Base-by-base conservation (phyloP, 2,797 vertebrate genomes). In the Benthosema pterotum region DNA sequence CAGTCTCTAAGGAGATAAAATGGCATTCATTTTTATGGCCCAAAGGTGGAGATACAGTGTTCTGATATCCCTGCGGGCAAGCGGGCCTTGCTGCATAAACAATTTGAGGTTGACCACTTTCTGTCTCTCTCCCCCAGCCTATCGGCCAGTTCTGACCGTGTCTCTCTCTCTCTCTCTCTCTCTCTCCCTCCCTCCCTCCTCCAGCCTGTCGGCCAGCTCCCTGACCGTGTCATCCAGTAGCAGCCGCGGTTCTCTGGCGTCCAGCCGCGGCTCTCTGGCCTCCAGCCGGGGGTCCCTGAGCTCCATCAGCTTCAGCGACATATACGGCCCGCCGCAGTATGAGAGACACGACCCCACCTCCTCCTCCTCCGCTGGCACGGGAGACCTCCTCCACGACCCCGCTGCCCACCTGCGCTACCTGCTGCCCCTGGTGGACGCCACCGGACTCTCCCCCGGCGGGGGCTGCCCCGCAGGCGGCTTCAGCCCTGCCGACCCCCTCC, bases 231-330 rank as follows among this genome's bases (percentile, higher is more conserved):
- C 98, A 11, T 98, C 97, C 65, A 97, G 96, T 82, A 98, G 98
- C 87, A 99, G 98, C 73, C 95, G 96, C 0, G 97, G 97, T 17
- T 98, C 97, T 2, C 80, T 98, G 56, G 96, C 97, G 17, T 99
- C 97, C 62, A 99, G 97, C 50, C 91, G 96, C 0, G 97, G 97
- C 45, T 99, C 97, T 0, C 80, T 98, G 72, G 93, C 97, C 0
- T 99, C 97, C 78, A 99, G 97, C 90, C 91, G 96, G 1, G 97
- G 98, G 22, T 99, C 98, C 3, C 93, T 99, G 52, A 99, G 97
- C 90, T 99, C 98, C 0, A 87, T 99, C 89, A 99, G 97, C 82
- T 99, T 99, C 85, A 98, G 93, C 0, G 98, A 99, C 90, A 99
- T 99, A 91, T 99, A 99, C 0, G 97, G 97, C 28, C 81, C 96